These are phyloP conservation scores for Drosophila seclusa DNA, from an alignment of 2,888 invertebrate genomes.

Conservation along the genomic window DNA sequence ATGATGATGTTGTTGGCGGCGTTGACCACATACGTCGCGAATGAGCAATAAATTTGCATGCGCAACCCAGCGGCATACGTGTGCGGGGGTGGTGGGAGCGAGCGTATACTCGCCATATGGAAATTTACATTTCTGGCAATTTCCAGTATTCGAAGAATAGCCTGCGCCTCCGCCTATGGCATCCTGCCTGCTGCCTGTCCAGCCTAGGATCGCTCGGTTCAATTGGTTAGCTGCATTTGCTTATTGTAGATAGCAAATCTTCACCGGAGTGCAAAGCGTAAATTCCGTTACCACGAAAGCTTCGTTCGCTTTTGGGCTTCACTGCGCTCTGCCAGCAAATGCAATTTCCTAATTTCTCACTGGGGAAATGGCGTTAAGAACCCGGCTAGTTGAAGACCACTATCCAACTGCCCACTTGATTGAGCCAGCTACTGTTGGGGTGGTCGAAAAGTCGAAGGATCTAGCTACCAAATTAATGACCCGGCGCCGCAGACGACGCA, in stretches of 20 bases:
- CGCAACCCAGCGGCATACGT: slow-evolving; percentile 22
- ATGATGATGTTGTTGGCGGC: slow-evolving; percentile 31
- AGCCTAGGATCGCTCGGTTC: slow-evolving; percentile 23
- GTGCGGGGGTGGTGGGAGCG: background rate
- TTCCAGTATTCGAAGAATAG: slow-evolving; percentile 74
- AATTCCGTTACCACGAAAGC: slow-evolving; percentile 62
- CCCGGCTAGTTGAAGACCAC: slow-evolving; percentile 26
- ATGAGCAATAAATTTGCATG: slow-evolving; percentile 75
- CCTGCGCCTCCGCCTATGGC: background rate
- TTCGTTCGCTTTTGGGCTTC: slow-evolving; percentile 19
- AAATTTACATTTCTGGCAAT: slow-evolving; percentile 83
- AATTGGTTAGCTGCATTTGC: slow-evolving; percentile 53
- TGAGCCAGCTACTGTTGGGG: slow-evolving; percentile 39
- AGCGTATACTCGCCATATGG: slow-evolving; percentile 42
- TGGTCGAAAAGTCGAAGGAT: slow-evolving; percentile 42
- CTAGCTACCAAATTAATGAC: slow-evolving; percentile 73
- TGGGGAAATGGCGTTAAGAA: slow-evolving; percentile 80
- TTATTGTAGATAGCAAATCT: slow-evolving; percentile 65
- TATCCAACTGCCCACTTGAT: slow-evolving; percentile 48
- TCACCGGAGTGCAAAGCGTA: slow-evolving; percentile 59
- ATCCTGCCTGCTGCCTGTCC: background rate
- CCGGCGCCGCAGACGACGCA: slow-evolving; percentile 68
- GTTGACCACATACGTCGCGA: slow-evolving; percentile 54
- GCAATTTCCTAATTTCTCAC: slow-evolving; percentile 83
- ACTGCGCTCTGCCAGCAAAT: slow-evolving; percentile 65